Base-by-base conservation (phyloP, 2,888 invertebrate species). In the Drosophila nr. perissopoda region DNA sequence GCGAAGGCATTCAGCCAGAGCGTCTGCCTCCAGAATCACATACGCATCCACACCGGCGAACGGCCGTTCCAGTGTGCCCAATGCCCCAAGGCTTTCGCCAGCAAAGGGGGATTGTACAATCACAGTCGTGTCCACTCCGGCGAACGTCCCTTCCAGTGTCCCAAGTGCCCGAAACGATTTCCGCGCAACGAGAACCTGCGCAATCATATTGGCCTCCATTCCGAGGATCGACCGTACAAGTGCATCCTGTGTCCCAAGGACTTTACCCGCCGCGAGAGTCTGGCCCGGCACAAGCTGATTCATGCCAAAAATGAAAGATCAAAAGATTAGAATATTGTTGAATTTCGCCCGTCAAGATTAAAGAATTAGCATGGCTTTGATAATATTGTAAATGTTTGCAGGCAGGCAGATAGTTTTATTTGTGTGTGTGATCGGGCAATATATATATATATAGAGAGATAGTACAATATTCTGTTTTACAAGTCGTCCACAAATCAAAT, bases 391-490 rank as follows among this genome's bases (percentile, higher is more conserved):
- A 25, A 45, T 8, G 21, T 16, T 45, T 45, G 25, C 25, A 45
- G 21, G 25, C 16, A 45, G 21, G 16, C 45, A 25, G 45, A 21
- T 45, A 13, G 13, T 25, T 45, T 45, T 45, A 45, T 45, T 45
- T 25, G 21, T 45, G 45, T 45, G 45, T 45, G 45, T 45, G 45
- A 25, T 45, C 45, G 45, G 25, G 45, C 45, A 45, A 45, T 45
- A 45, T 36, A 36, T 34, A 11, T 38, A 38, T 38, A 38, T 40
- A 45, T 21, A 45, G 7, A 45, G 21, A 45, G 52, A 71, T 57
- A 56, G 36, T 75, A 73, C 68, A 76, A 76, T 73, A 76, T 72
- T 86, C 57, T 18, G 51, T 40, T 63, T 56, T 33, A 62, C 56
- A 57, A 29, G 42, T 67, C 52, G 49, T 71, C 64, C 59, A 62